Evolutionary conservation across 2,797 vertebrate genomes (phyloP), one percentile per base, ranked within the genome.

Genomic region (Ctenopoma multispine): DNA sequence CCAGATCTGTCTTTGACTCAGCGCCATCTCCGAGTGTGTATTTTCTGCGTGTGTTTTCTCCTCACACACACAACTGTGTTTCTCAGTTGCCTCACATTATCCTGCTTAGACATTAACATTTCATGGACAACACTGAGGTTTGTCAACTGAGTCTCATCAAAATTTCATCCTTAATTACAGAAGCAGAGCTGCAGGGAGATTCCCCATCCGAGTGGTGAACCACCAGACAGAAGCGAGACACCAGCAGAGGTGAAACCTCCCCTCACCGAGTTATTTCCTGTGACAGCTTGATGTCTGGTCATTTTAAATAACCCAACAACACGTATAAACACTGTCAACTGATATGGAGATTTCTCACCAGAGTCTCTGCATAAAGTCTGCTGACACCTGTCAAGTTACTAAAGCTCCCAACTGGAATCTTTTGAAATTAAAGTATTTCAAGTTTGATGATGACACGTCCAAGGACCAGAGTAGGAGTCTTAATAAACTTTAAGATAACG

Each of bases 1-100:
- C 88, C 85, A 86, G 90, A 89, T 90, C 85, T 87, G 83, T 87
- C 87, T 89, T 76, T 88, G 83, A 85, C 71, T 81, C 76, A 70
- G 60, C 36, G 8, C 69, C 77, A 58, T 82, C 65, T 62, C 44
- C 34, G 3, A 51, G 67, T 70, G 58, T 48, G 68, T 66, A 3
- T 58, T 17, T 58, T 10, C 24, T 60, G 65, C 36, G 55, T 36
- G 5, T 56, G 27, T 40, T 4, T 44, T 4, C 7, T 27, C 15
- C 43, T n/a, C 8, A 53, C 31, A 14, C 24, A 41, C 44, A 50
- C 18, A 23, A 40, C 8, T 4, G 5, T 31, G 34, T 43, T 54
- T 70, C 70, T 58, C 59, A 24, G 1, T 53, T 14, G 61, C 77
- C 53, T 63, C 60, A 56, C 67, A 67, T 79, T 72, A 81, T 82